Conservation (phyloP, 2,888 invertebrate species). For the Trichopoda pennipes region DNA sequence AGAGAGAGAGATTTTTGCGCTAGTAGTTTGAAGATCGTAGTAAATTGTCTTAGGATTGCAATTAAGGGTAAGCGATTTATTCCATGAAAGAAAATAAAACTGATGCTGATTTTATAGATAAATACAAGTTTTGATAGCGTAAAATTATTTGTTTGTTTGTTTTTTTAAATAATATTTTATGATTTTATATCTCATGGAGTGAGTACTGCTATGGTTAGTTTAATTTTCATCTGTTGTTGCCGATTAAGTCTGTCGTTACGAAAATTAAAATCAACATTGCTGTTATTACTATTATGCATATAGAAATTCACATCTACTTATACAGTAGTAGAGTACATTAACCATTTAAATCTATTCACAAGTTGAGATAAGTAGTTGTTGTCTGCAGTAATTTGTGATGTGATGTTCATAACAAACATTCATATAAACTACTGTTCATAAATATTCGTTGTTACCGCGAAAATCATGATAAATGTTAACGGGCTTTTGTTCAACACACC, state of each 20-base stretch:
- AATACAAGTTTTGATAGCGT: slow-evolving; percentile 15
- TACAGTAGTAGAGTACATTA: background rate
- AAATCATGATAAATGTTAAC: slow-evolving; percentile 51
- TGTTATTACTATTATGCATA: slow-evolving; percentile 39
- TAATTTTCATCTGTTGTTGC: slow-evolving; percentile 32
- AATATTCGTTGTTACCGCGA: slow-evolving; percentile 42
- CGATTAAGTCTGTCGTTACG: slow-evolving; percentile 60
- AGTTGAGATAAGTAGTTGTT: slow-evolving; percentile 16
- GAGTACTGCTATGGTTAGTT: slow-evolving; percentile 15
- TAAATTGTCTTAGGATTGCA: too few species aligned
- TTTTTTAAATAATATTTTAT: slow-evolving; percentile 34
- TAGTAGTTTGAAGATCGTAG: too few species aligned
- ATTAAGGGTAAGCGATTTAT: too few species aligned
- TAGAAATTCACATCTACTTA: background rate
- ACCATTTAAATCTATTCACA: slow-evolving; percentile 31
- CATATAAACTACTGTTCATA: background rate
- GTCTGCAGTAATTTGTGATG: background rate
- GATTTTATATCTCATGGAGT: slow-evolving; percentile 19
- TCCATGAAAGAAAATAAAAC: slow-evolving; percentile 28
- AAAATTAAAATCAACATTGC: slow-evolving; percentile 54
- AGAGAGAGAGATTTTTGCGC: too few species aligned
- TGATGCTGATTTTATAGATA: slow-evolving; percentile 1
- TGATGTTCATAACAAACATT: slow-evolving; percentile 10
- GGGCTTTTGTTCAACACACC: slow-evolving; percentile 14
- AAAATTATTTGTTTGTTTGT: background rate